phyloP scores from a whole-genome alignment of 2,113 vertebrate species.

The Vimba vimba region DNA sequence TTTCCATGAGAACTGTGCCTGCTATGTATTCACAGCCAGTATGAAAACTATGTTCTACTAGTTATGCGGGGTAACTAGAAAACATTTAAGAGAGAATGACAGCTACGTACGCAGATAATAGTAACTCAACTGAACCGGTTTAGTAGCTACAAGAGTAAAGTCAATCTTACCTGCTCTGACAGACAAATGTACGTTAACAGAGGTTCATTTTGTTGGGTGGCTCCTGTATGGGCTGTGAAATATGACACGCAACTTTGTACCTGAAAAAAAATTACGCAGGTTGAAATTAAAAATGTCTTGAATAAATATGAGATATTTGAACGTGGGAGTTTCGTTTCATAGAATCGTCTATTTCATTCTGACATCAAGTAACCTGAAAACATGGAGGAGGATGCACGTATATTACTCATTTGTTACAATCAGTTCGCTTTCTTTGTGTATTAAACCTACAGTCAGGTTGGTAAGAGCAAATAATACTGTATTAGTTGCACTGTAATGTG shows the following conservation, averaged over 20 bases:
- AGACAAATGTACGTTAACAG: slow-evolving; percentile 28
- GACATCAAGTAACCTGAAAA: slow-evolving; percentile 14
- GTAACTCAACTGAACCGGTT: not conserved
- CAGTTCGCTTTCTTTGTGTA: not conserved
- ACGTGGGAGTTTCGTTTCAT: not conserved
- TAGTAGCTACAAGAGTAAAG: not conserved
- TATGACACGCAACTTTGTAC: slow-evolving; percentile 4
- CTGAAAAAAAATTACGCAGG: not conserved
- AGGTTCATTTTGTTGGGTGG: slow-evolving; percentile 35
- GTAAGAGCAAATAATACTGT: not conserved
- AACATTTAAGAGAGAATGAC: not conserved
- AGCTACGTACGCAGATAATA: not conserved
- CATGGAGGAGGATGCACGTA: slow-evolving; percentile 25
- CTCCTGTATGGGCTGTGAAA: not conserved
- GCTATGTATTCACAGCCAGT: slow-evolving; percentile 38
- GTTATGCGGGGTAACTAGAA: not conserved
- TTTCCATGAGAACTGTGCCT: slow-evolving; percentile 60
- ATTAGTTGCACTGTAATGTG: not conserved
- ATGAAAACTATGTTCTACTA: slow-evolving; percentile 49
- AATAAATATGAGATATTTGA: not conserved
- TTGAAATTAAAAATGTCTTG: not conserved
- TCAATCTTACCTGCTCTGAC: slow-evolving; percentile 43
- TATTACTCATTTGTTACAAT: slow-evolving; percentile 15
- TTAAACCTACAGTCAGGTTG: not conserved
- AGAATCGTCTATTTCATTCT: slow-evolving; percentile 13